Evolutionary conservation across 2,113 vertebrate genomes (phyloP).

Genomic region (Clupea harengus): DNA sequence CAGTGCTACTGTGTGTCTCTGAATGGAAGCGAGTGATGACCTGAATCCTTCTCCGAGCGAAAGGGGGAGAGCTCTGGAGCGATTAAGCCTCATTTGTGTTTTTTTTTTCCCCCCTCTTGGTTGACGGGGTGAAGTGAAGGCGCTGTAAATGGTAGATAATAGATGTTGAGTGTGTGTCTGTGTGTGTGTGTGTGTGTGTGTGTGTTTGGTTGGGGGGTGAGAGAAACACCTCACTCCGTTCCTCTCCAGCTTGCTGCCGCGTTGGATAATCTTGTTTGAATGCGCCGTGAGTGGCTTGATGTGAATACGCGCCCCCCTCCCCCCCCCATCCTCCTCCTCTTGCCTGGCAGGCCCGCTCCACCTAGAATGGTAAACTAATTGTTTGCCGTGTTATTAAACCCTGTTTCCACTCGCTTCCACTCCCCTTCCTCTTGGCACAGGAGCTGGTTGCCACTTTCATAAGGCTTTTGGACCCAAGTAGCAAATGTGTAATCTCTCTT

Average conservation of each 20-base stretch:
- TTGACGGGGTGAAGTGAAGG: background rate
- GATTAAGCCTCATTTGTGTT: background rate
- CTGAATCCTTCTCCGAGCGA: background rate
- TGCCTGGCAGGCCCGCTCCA: background rate
- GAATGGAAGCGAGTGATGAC: slow-evolving; percentile 1
- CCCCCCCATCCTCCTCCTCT: background rate
- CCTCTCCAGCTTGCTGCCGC: background rate
- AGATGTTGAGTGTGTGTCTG: background rate
- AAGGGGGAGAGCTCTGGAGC: background rate
- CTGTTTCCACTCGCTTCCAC: background rate
- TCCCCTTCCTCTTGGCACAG: background rate
- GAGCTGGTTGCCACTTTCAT: background rate
- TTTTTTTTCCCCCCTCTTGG: background rate
- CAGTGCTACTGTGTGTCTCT: background rate
- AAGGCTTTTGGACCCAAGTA: too few species aligned
- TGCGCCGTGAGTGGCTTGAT: background rate
- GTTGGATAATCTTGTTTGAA: slow-evolving; percentile 7
- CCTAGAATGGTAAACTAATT: slow-evolving; percentile 1
- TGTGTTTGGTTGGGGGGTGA: background rate
- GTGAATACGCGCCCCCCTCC: background rate
- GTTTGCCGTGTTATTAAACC: background rate
- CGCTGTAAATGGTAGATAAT: slow-evolving; percentile 13
- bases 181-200: background rate
- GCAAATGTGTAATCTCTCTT: background rate
- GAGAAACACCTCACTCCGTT: background rate